Conservation (phyloP, 2,113 vertebrate species). For the Gambusia holbrooki region DNA sequence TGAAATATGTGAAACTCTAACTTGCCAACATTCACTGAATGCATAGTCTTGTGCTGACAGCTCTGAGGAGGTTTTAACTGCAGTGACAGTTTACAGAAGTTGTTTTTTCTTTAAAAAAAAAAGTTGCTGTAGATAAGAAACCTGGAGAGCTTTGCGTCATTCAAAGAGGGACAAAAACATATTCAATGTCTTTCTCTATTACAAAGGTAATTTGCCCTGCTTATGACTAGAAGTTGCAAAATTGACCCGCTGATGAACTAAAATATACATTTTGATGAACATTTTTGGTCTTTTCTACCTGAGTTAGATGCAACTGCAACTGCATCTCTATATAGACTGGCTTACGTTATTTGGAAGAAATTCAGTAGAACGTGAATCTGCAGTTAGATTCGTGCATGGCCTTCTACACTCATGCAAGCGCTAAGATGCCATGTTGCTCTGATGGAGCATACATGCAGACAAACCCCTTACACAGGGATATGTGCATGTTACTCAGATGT, state of each 20-base stretch:
- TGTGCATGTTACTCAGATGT: constrained; percentile 44
- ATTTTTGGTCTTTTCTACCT: background rate
- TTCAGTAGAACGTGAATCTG: background rate
- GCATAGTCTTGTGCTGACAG: background rate
- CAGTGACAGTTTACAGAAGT: background rate
- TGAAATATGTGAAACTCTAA: background rate
- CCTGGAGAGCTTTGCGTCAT: background rate
- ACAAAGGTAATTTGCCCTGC: background rate
- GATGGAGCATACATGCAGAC: constrained; percentile 16
- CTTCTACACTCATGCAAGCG: background rate
- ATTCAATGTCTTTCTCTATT: background rate
- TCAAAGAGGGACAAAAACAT: background rate
- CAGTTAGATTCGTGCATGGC: background rate
- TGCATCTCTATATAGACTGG: background rate
- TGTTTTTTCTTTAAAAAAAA: background rate
- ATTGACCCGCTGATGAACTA: background rate
- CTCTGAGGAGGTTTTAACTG: background rate
- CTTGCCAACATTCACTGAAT: background rate
- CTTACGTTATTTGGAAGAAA: background rate
- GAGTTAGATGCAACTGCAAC: background rate
- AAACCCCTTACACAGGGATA: constrained; percentile 23
- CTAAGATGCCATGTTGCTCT: constrained; percentile 1
- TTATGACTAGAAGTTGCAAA: background rate
- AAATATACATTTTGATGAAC: background rate
- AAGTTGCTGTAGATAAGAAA: background rate